Percentiles rank a stretch among this genome's conserved stretches.
Conservation (phyloP, 2,888 invertebrate species). For the Diaphora mendica region DNA sequence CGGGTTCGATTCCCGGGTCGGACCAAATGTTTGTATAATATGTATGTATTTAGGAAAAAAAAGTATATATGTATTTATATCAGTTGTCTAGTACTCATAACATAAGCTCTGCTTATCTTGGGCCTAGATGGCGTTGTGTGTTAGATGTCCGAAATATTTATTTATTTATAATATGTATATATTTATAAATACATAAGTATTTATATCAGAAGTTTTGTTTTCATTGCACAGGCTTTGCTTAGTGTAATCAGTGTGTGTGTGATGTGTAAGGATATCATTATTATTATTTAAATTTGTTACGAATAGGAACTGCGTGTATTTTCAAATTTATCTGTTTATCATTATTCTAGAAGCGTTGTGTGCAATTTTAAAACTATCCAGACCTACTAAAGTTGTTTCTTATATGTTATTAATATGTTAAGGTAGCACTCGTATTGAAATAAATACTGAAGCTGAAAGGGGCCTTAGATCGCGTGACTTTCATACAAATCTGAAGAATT, state of each 20-base stretch:
- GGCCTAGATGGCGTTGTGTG: no score
- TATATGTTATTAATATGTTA: background rate
- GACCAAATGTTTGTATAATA: no score
- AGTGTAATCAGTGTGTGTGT: no score
- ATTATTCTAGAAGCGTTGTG: background rate
- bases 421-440: background rate
- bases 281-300: background rate
- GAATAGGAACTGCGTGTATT: background rate
- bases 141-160: no score
- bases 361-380: background rate
- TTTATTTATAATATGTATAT: background rate
- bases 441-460: constrained; percentile 12
- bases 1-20: no score
- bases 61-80: no score
- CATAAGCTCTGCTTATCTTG: no score
- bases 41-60: no score
- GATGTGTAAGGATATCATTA: background rate
- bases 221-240: no score
- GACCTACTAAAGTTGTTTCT: background rate
- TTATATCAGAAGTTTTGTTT: no score
- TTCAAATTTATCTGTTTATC: background rate
- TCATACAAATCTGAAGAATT: constrained; percentile 57
- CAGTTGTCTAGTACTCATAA: no score
- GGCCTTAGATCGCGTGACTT: constrained; percentile 60
- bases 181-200: no score